Conservation (phyloP, 2,113 vertebrate species). For the Camelus bactrianus region DNA sequence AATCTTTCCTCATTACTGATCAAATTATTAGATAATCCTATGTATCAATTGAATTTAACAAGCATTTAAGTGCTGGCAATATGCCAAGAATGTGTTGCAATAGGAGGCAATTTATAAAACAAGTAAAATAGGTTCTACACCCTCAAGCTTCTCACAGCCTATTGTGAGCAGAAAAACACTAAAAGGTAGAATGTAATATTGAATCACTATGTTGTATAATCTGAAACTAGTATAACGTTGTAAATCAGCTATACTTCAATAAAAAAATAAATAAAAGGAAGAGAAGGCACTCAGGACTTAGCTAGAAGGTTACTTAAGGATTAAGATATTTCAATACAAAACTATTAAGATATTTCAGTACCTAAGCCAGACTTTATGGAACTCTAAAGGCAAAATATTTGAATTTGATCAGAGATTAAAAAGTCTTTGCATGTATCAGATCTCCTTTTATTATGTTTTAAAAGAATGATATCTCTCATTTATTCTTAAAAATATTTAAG, state of each 20-base stretch:
- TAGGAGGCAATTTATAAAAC: neutral
- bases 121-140: neutral
- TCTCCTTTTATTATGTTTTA: neutral
- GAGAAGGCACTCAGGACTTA: neutral
- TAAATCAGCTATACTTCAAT: neutral
- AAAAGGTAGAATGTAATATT: neutral
- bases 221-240: neutral
- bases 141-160: neutral
- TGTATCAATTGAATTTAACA: neutral
- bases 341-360: too few species aligned
- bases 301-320: neutral
- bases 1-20: neutral
- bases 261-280: neutral
- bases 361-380: neutral
- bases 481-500: constrained; percentile 41
- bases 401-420: neutral
- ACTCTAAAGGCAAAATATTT: neutral
- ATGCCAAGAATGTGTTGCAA: neutral
- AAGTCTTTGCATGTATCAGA: neutral
- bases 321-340: neutral
- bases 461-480: neutral
- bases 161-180: neutral
- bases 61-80: neutral
- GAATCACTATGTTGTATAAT: neutral
- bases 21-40: neutral